Conservation (phyloP, 2,888 invertebrate genomes). For the Pandemis cinnamomeana region DNA sequence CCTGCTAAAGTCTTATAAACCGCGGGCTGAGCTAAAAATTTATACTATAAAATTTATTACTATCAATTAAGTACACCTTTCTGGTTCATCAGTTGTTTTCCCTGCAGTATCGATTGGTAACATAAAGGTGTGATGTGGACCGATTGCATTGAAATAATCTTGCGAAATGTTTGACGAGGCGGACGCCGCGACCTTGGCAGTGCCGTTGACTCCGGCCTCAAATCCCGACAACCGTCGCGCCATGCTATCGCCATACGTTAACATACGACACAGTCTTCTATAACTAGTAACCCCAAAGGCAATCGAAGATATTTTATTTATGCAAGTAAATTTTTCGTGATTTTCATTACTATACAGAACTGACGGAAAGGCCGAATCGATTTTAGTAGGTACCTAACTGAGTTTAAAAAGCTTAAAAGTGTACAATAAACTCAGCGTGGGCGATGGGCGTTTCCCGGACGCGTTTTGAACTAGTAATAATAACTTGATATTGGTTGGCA, state of each 20-base stretch:
- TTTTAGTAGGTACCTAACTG: background rate
- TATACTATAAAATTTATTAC: background rate
- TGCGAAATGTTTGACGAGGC: conserved; percentile 49
- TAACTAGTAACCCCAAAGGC: background rate
- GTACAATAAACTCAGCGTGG: background rate
- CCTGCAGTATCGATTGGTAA: conserved; percentile 43
- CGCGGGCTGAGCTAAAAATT: background rate
- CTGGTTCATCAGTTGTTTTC: conserved; percentile 25
- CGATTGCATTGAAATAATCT: conserved; percentile 57
- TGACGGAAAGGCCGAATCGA: background rate
- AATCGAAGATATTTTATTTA: background rate
- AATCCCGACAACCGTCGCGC: conserved; percentile 67
- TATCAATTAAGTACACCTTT: conserved; percentile 1
- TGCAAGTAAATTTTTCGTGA: background rate
- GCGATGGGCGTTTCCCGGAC: background rate
- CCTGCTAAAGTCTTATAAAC: background rate
- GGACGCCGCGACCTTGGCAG: conserved; percentile 74
- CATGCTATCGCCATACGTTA: conserved; percentile 41
- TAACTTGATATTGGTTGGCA: background rate
- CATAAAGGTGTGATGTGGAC: conserved; percentile 42
- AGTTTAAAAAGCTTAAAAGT: background rate
- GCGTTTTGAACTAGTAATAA: background rate
- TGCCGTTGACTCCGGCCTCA: conserved; percentile 79
- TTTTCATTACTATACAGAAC: background rate
- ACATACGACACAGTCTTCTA: background rate